Base-by-base conservation (phyloP, 2,113 vertebrate species). In the Micromys minutus region DNA sequence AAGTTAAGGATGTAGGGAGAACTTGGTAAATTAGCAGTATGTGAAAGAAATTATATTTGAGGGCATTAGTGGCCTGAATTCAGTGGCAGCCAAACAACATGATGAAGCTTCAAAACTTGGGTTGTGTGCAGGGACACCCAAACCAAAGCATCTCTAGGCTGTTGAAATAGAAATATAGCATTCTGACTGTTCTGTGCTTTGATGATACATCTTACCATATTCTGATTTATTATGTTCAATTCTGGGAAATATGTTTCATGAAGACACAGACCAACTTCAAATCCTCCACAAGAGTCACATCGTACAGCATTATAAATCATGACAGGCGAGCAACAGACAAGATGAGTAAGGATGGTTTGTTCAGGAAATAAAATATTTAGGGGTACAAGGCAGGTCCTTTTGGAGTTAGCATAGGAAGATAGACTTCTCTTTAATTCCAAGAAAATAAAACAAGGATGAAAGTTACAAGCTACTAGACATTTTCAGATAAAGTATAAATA, bases 151-250 rank as follows among this genome's bases (percentile, higher is more conserved):
- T 87, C 95, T 26, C 91, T 87, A 55, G 63, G 31, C 79, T 92
- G 71, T 87, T 97, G 89, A 89, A 94, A 65, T 91, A 95, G 91
- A 95, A 97, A 97, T 93, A 95, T 5, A 94, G 65, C 75, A 84
- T 94, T 94, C 93, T 95, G 75, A 94, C 83, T 93, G 39, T 89
- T 93, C 36, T 93, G 6, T 87, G 59, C 91, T 89, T 89, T 97
- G 89, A 80, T 95, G 90, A 95, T 95, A 93, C 95, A 75, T 94
- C 91, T 95, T 93, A 83, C 63, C 65, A 87, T 89, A 74, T 65
- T 95, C 93, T 97, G 85, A 97, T 96, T 96, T 96, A 95, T 96
- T 96, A 92, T 92, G 80, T 96, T 95, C 42, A 94, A 81, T 97
- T 97, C 94, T 87, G 84, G 92, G 96, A 93, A 97, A 90, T 76